These are phyloP conservation scores for Lipophrys pholis DNA, from an alignment of 2,113 vertebrate genomes.

Conservation along the genomic window DNA sequence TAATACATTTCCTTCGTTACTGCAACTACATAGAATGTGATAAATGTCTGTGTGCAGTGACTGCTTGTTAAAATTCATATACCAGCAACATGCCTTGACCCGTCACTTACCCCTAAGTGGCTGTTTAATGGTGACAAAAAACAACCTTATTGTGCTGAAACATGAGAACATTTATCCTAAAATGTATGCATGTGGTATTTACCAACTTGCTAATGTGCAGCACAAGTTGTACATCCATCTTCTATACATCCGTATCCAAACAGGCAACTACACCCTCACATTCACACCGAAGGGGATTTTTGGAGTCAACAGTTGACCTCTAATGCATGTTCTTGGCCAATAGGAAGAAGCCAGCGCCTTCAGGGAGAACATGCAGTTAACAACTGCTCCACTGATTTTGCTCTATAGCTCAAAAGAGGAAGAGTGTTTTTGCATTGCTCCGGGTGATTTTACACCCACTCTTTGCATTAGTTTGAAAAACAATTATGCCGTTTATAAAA, in stretches of 20 bases:
- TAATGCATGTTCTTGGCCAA: too few relatives aligned
- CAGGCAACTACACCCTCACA: too few relatives aligned
- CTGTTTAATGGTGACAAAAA: neutral
- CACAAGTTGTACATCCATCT: neutral
- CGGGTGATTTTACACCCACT: too few relatives aligned
- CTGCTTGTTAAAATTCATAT: neutral
- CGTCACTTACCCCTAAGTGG: neutral
- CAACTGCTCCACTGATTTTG: neutral
- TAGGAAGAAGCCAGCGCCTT: too few relatives aligned
- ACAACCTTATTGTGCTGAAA: neutral
- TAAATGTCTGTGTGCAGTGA: conserved; percentile 4
- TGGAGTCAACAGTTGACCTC: too few relatives aligned
- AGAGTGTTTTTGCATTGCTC: too few relatives aligned
- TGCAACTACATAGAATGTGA: conserved; percentile 1
- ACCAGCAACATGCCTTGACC: conserved; percentile 4
- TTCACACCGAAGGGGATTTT: too few relatives aligned
- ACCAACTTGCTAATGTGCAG: neutral
- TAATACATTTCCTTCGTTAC: neutral
- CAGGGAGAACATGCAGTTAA: too few relatives aligned
- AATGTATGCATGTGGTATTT: neutral
- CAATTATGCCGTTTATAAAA: neutral
- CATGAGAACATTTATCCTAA: neutral
- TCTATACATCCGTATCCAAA: too few relatives aligned
- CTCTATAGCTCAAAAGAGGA: neutral
- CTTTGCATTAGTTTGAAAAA: neutral